Base-by-base conservation (phyloP, 2,113 vertebrate genomes). In the Zeus faber region DNA sequence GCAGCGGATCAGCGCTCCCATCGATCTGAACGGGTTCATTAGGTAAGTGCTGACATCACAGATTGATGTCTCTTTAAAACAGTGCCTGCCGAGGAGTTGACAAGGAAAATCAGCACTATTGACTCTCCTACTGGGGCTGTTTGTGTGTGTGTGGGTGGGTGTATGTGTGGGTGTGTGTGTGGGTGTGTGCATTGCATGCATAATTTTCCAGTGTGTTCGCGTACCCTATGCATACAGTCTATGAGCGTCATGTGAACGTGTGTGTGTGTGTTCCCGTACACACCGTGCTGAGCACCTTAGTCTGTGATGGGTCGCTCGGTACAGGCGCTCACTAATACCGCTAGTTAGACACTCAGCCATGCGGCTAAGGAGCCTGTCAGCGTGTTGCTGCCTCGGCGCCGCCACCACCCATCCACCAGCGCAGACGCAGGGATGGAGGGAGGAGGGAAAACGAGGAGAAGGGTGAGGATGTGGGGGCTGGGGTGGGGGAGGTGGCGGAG, bases 1-100 rank as follows among this genome's bases (percentile, higher is more conserved):
- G 85, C 90, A 89, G 85, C 77, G 63, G 89, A 76, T 89, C 88
- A 78, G 89, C 87, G 79, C 70, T 67, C 83, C 85, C 90, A 96
- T 96, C 90, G 93, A 97, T 97, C 93, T 91, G 90, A 89, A 88
- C 90, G 89, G 91, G 92, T 95, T 94, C 92, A 91, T 97, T 95
- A 96, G 91, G 93, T 95, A 94, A 93, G 94, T 94, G 92, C 93
- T 96, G 94, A 95, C 94, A 97, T 94, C 91, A 94, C 81, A 92
- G 94, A 97, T 92, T 94, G 95, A 99, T 96, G 93, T 94, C 92
- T 97, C 93, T 96, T 96, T 96, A 97, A 96, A 95, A 90, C 92
- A 93, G 92, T 92, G 90, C 89, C 88, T 90, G 85, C 85, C 84
- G 67, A 89, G 82, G 85, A 91, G 87, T 91, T 87, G 83, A 92